Base-by-base conservation (phyloP, 2,888 invertebrate genomes). In the Allygus modestus region DNA sequence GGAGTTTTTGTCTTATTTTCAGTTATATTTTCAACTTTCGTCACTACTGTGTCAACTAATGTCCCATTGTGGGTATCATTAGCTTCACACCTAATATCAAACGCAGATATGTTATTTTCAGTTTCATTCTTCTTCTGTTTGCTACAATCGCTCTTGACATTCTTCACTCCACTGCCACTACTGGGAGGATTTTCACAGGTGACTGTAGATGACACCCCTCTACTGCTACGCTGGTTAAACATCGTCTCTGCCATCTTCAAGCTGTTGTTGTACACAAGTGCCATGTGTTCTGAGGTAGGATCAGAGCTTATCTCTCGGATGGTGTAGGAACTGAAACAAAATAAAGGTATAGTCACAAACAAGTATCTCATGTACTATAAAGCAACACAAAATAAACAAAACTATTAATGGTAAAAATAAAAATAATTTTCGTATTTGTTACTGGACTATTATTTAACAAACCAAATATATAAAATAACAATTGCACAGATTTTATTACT, bases 231-330 rank as follows among this genome's bases (percentile, higher is more conserved):
- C 31, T 77, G 77, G 28, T 46, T 46, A 4, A 46, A 23, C n/a
- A 46, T 77, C 23, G 28, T 46, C 23, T 77, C 46, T 46, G 77
- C 77, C 46, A 46, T 43, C 26, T 43, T 43, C 46, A 77, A 23
- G 31, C 37, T 77, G 23, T 77, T 46, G 28, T 43, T 77, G 46
- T 43, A 77, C 26, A 77, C 77, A 0, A 46, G 43, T 23, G 46
- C 77, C 77, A 77, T 77, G 41, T 77, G 77, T 77, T 77, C 77
- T 51, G 77, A 77, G n/a, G 77, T 77, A 20, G 77, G 77, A 28
- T 77, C 77, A 26, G 46, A 28, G n/a, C 46, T 46, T 9, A 77
- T 77, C 77, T 77, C 41, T 46, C 41, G 37, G 77, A 77, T 46
- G 20, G 77, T 77, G 31, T 46, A 77, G 12, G 46, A 43, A 28